phyloP scores from a whole-genome alignment of 2,113 vertebrate genomes.

The Nyctibius bracteatus region DNA sequence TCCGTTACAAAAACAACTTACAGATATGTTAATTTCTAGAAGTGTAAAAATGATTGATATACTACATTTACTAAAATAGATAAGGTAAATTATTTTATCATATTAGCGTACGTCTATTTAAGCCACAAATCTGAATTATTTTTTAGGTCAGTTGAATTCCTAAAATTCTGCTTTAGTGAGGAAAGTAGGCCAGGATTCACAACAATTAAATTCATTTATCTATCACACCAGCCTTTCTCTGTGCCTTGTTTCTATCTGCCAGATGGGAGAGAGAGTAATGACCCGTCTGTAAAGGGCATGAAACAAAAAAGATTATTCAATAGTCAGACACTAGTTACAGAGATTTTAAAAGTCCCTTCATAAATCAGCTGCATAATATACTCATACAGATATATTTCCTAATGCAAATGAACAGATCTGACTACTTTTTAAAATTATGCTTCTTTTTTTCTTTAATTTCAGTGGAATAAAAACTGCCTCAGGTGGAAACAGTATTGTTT shows the following conservation, averaged over 20 bases:
- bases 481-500: background rate
- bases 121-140: background rate
- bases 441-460: background rate
- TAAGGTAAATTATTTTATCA: background rate
- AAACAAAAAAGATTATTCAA: background rate
- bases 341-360: background rate
- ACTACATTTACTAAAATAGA: background rate
- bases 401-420: background rate
- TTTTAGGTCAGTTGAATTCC: background rate
- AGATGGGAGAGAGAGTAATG: background rate
- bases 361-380: background rate
- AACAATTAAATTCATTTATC: background rate
- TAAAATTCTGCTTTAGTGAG: background rate
- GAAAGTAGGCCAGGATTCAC: background rate
- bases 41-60: background rate
- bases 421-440: background rate
- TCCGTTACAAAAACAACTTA: background rate
- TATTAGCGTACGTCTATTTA: background rate
- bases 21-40: background rate
- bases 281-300: background rate
- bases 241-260: background rate
- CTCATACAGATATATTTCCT: background rate
- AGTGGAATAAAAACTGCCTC: background rate
- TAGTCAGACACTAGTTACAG: background rate
- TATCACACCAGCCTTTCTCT: background rate